Conservation (phyloP, 2,888 invertebrate genomes). For the Lumbricus terrestris region DNA sequence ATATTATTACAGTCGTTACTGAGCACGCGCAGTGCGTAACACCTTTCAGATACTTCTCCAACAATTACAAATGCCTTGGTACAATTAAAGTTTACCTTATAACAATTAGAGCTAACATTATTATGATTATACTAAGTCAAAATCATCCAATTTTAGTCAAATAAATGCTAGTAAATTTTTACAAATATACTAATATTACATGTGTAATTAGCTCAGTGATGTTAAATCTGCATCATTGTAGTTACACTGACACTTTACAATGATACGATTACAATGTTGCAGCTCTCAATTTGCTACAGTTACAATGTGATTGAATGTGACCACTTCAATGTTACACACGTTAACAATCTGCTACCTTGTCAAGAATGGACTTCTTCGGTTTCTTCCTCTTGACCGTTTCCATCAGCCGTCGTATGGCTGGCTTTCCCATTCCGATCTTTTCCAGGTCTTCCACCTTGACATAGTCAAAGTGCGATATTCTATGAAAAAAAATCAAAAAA, state of each 20-base stretch:
- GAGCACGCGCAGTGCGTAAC: no score
- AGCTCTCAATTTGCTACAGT: background rate
- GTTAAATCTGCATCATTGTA: no score
- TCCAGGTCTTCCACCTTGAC: conserved; percentile 93
- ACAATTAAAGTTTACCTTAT: background rate
- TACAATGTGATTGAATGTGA: background rate
- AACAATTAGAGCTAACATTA: background rate
- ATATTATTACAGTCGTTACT: no score
- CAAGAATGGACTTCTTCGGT: conserved; percentile 45
- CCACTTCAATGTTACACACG: no score
- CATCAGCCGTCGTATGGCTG: conserved; percentile 82
- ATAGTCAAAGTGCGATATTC: conserved; percentile 92
- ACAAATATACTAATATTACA: no score
- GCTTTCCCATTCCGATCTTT: conserved; percentile 89
- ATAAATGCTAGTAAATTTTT: no score
- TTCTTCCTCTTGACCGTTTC: conserved; percentile 71
- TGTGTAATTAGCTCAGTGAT: no score
- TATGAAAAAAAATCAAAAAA: conserved; percentile 41
- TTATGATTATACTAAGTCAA: no score
- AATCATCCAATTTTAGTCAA: no score
- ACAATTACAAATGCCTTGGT: background rate
- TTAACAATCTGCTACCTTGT: conserved; percentile 54
- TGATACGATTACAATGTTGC: no score
- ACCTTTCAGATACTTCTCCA: no score
- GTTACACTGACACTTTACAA: no score